Evolutionary conservation across 1,140 invertebrate species (phyloP).

Genomic region (Cephus cinctus): DNA sequence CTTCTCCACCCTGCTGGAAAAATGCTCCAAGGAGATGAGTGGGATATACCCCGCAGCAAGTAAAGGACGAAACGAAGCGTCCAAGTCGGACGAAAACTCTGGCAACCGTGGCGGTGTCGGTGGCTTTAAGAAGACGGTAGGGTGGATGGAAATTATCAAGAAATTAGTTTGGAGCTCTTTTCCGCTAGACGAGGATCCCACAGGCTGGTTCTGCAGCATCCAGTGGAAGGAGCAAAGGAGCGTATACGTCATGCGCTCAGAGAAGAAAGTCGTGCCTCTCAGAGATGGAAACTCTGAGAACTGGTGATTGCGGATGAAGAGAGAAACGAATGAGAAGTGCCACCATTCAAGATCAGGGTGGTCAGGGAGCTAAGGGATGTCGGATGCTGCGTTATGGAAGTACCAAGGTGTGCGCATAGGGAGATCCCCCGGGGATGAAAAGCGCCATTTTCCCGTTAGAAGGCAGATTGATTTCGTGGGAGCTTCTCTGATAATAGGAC

Average conservation of each 20-base stretch:
- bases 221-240: too few species aligned
- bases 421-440: background rate
- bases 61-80: background rate
- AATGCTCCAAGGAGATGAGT: background rate
- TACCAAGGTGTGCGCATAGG: background rate
- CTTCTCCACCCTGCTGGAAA: too few species aligned
- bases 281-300: background rate
- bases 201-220: too few species aligned
- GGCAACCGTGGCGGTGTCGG: too few species aligned
- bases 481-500: slow-evolving; percentile 7
- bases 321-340: background rate
- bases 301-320: background rate
- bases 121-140: too few species aligned
- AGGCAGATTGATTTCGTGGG: slow-evolving; percentile 5
- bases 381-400: too few species aligned
- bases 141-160: slow-evolving; percentile 36
- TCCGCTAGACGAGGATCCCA: too few species aligned
- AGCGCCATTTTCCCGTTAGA: background rate
- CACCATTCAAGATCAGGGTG: too few species aligned
- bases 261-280: background rate
- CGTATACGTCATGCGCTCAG: background rate
- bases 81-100: background rate
- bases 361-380: too few species aligned
- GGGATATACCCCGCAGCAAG: background rate
- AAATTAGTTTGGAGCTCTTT: slow-evolving; percentile 38